Evolutionary conservation across 2,797 vertebrate genomes (phyloP).

Genomic region (Luscinia luscinia): DNA sequence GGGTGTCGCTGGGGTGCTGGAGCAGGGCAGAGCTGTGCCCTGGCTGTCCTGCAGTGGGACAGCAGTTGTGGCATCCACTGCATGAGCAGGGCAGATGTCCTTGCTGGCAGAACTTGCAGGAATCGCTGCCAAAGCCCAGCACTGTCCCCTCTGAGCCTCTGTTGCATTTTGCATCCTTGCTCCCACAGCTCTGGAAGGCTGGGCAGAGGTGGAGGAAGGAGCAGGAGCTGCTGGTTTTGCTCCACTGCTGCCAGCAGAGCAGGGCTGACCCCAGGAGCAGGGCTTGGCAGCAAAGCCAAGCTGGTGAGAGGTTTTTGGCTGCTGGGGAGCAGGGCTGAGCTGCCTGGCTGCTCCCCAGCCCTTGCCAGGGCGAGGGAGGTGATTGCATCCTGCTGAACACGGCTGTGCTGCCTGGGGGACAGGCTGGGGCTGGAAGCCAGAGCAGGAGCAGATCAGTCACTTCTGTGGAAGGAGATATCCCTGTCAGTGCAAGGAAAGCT

Average conservation of each 20-base stretch:
- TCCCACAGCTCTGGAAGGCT: neutral
- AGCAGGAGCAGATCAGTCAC: neutral
- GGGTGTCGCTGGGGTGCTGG: neutral
- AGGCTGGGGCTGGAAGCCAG: fast-evolving
- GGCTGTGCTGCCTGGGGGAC: neutral
- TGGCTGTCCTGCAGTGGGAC: neutral
- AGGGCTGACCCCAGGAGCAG: neutral
- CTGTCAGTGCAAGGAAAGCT: neutral
- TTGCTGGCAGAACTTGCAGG: neutral
- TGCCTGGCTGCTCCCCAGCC: neutral
- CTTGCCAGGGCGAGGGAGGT: neutral
- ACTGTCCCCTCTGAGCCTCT: neutral
- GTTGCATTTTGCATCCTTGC: neutral
- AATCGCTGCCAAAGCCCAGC: neutral
- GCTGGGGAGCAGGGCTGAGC: neutral
- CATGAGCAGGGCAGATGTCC: neutral
- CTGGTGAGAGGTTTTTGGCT: conserved; percentile 13
- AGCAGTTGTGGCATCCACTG: fast-evolving
- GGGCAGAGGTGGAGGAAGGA: neutral
- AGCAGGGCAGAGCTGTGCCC: neutral
- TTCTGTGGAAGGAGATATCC: fast-evolving
- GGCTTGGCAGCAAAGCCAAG: neutral
- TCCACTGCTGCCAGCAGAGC: neutral
- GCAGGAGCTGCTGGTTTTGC: neutral
- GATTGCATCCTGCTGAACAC: neutral